Percentiles rank a stretch among this genome's conserved stretches.
These are phyloP conservation scores for Sorex maritimensis DNA, from an alignment of 2,797 vertebrate genomes.

Conservation along the genomic window DNA sequence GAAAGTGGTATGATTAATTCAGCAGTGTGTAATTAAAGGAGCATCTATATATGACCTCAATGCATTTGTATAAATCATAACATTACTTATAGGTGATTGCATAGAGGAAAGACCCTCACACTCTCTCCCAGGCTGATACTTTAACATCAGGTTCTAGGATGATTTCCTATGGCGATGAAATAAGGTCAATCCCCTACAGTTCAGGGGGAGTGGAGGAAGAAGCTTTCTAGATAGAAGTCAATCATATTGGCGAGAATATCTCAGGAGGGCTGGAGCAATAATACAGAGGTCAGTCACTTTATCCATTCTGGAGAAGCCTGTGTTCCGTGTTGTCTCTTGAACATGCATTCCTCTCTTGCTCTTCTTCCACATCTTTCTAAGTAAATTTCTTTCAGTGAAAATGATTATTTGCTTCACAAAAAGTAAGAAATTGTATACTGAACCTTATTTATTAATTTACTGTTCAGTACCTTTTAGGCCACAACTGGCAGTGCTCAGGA, in stretches of 20 bases:
- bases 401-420: background rate
- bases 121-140: background rate
- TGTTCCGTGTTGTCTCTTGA: no score
- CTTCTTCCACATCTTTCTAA: no score
- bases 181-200: background rate
- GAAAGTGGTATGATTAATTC: background rate
- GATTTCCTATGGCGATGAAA: background rate
- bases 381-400: no score
- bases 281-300: no score
- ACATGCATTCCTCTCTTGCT: no score
- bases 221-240: background rate
- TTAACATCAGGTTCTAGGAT: slow-evolving; percentile 1
- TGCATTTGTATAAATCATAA: background rate
- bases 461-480: no score
- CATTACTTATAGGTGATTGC: background rate
- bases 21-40: slow-evolving; percentile 51
- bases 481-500: no score
- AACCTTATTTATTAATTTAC: background rate
- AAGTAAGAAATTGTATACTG: slow-evolving; percentile 22
- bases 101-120: background rate
- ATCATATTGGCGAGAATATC: background rate
- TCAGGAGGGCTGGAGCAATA: background rate
- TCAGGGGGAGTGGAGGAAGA: background rate
- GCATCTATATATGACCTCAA: background rate
- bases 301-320: no score